phyloP scores from a whole-genome alignment of 2,888 invertebrate species.

The Hyalella azteca region DNA sequence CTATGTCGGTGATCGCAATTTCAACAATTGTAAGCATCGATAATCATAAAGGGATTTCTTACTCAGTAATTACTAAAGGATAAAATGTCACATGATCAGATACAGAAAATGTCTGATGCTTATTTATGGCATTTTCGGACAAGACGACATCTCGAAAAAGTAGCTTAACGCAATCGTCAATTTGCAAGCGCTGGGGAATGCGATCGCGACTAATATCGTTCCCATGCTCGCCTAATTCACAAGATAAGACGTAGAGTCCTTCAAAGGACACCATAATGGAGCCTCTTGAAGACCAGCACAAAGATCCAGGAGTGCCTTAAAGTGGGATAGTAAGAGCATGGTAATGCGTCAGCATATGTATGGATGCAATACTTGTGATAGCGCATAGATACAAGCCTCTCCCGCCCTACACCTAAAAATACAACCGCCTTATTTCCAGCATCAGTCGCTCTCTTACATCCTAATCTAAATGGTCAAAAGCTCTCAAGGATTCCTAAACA shows the following conservation, averaged over 20 bases:
- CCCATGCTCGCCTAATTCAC: constrained; percentile 25
- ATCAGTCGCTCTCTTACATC: constrained; percentile 1
- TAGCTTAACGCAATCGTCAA: no score
- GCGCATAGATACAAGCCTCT: no score
- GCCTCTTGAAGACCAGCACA: neutral
- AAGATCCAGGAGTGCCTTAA: neutral
- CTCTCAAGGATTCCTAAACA: constrained; percentile 29
- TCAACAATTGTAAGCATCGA: no score
- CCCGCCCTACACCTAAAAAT: no score
- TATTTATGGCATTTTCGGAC: no score
- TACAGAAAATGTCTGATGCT: no score
- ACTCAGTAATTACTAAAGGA: no score
- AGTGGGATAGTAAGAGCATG: neutral
- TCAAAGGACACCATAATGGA: constrained; percentile 29
- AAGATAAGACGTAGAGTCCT: neutral
- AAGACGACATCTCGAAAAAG: no score
- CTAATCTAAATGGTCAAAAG: constrained; percentile 35
- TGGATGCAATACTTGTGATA: constrained; percentile 20
- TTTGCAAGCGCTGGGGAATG: no score
- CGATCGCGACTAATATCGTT: neutral
- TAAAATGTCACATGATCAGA: neutral
- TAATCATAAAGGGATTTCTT: no score
- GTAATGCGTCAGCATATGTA: constrained; percentile 22
- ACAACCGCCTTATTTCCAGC: no score
- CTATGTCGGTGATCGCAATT: no score